A percentile compares a stretch with the other conserved stretches of the same genome.
phyloP scores from a whole-genome alignment of 2,113 vertebrate genomes.

The Tamias sibiricus region DNA sequence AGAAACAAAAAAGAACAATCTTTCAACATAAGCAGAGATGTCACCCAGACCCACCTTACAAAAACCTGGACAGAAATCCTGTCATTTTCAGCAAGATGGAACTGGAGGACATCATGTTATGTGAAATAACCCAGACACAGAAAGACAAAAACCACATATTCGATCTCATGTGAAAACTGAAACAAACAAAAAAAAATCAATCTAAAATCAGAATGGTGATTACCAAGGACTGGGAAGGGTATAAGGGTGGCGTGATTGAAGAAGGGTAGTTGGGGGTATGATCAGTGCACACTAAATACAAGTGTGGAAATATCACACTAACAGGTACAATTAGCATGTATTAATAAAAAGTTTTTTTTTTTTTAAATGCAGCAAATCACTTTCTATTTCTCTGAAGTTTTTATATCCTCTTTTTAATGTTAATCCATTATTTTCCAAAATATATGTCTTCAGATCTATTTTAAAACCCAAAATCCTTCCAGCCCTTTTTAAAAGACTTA shows the following conservation, averaged over 20 bases:
- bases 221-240: neutral
- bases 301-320: neutral
- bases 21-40: neutral
- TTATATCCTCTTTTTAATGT: neutral
- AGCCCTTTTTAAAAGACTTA: neutral
- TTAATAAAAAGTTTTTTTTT: neutral
- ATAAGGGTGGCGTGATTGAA: neutral
- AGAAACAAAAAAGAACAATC: neutral
- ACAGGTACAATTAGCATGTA: neutral
- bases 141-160: neutral
- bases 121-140: neutral
- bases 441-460: neutral
- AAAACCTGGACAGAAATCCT: neutral
- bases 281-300: no score
- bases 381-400: neutral
- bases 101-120: neutral
- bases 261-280: no score
- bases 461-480: neutral
- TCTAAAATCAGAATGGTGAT: neutral
- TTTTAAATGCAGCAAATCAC: neutral
- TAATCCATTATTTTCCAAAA: slow-evolving; percentile 7
- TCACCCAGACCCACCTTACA: neutral
- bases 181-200: neutral
- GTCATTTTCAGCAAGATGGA: neutral
- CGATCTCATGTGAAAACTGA: neutral